Evolutionary conservation across 2,113 vertebrate species (phyloP), one percentile per base, ranked within the genome.

Genomic region (Oncorhynchus tshawytscha): DNA sequence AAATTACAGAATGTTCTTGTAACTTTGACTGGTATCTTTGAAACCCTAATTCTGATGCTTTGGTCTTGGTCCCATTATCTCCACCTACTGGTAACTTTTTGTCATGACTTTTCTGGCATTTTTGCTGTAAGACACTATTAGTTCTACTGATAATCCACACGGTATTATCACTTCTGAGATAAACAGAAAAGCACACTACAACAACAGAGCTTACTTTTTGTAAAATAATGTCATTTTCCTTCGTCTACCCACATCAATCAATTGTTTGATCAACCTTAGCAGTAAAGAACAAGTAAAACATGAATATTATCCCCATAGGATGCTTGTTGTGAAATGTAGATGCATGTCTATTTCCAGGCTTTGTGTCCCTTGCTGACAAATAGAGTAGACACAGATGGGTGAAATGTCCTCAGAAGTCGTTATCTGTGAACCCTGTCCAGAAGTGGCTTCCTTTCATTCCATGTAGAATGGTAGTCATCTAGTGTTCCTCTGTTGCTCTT

Each of bases 391-490:
- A 57, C 24, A 71, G 25, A 29, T 57, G 8, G 12, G 15, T 27
- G 13, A 45, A 24, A 39, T 22, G 24, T 57, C 39, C 71, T 70
- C 24, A 57, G 49, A 76, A 65, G 29, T 76, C 67, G 79, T 84
- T 80, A 80, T 80, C 72, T 68, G 34, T 1, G 12, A 5, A 45
- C 75, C 78, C 72, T 71, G 31, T 29, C 7, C 78, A 79, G 24
- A 72, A 69, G 51, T 66, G 48, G 18, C 45, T 39, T 70, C 74
- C 22, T 18, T 82, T 72, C 78, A 75, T 67, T 81, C 78, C 77
- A 51, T 66, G 72, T 70, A 80, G 75, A 79, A 84, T 80, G 78
- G 74, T 78, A 74, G 80, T 76, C 70, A 48, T 51, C 71, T 48
- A 74, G 81, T 84, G 78, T 86, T 79, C 74, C 67, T 70, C 25